These are phyloP conservation scores for Ardeotis arabs DNA, from an alignment of 2,113 vertebrate genomes.

Conservation along the genomic window DNA sequence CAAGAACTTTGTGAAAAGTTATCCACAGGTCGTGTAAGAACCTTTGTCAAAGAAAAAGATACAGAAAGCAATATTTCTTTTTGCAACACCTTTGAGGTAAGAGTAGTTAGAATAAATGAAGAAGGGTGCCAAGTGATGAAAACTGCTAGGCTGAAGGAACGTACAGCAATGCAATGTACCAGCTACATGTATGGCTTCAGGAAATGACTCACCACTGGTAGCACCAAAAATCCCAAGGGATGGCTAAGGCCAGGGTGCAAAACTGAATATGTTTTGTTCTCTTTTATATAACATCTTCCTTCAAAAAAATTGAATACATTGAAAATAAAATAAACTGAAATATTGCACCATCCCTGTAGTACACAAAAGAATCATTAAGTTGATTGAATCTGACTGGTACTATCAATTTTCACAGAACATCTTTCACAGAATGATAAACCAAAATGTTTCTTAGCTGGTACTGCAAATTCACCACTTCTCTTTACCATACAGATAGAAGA, in stretches of 20 bases:
- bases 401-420: background rate
- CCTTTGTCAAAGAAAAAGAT: background rate
- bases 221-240: background rate
- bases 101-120: background rate
- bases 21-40: background rate
- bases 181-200: background rate
- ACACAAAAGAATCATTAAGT: background rate
- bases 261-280: background rate
- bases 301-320: background rate
- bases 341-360: background rate
- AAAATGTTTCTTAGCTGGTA: background rate
- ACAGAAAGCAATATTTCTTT: background rate
- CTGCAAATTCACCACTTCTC: background rate
- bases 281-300: background rate
- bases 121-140: background rate
- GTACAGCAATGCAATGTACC: background rate
- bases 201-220: background rate
- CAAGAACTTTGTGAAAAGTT: background rate
- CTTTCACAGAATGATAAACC: background rate
- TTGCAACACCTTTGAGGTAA: background rate
- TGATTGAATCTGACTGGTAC: background rate
- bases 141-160: background rate
- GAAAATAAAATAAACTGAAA: background rate
- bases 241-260: background rate
- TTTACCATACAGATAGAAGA: background rate